Evolutionary conservation across 2,797 vertebrate species (phyloP), one percentile per base, ranked within the genome.

Genomic region (Poecilia velifera): DNA sequence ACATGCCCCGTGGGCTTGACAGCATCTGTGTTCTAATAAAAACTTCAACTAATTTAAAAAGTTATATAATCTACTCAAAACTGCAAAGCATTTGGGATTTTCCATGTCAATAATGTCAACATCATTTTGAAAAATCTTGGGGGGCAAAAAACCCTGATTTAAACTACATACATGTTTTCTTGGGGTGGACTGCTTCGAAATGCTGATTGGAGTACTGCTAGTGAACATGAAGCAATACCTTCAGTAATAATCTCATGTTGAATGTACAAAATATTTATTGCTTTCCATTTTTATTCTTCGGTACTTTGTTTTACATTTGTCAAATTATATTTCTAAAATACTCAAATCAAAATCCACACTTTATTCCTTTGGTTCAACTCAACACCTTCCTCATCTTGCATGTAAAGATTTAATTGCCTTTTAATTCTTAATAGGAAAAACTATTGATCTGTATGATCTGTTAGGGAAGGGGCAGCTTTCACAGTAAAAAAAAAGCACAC

Each of bases 11-110:
- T 22, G 76, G 39, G 51, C 39, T 49, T 12, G 16, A 46, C 49
- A 22, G 22, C 49, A 6, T 73, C 4, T 49, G 70, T 59, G 72
- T 74, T 57, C 76, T 55, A 46, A 73, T 64, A 47, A 57, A 73
- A 77, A 36, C 22, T 47, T 68, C 39, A 25, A 20, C 0, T 34
- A 28, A 53, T 20, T 43, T 46, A 34, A 20, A 66, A 66, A 25
- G 31, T 76, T 49, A 31, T 34, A 41, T 49, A 39, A 76, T 41
- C 13, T 51, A 34, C 4, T 36, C 25, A 53, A 70, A 76, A 76
- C 8, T 45, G 25, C 12, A 39, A 46, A 47, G n/a, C n/a, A 34
- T 75, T 62, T 46, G 14, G 16, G 36, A 41, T n/a, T 59, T 41
- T 76, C 20, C 18, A 46, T 39, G 3, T 49, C 4, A n/a, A 8